Evolutionary conservation across 2,113 vertebrate species (phyloP), one percentile per base, ranked within the genome.

Genomic region (Tupaia tana): DNA sequence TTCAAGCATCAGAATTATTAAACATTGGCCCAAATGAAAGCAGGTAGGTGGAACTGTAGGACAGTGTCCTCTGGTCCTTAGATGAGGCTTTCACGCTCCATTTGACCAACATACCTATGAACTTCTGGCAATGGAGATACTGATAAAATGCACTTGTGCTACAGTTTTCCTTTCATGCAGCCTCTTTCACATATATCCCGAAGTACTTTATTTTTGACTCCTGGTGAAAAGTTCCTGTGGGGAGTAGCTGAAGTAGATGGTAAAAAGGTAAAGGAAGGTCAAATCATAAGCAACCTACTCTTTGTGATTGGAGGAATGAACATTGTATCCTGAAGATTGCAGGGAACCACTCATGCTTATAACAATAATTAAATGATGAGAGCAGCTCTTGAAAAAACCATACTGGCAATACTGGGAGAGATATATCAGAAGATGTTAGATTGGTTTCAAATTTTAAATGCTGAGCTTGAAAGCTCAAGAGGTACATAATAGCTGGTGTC

Each of bases 131-230:
- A 14, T 24, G 22, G 29, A 19, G 59, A 73, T n/a, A 52, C 10
- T 22, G 11, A 69, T 61, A 69, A 96, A 75, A 85, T 43, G 19
- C 0, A 16, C 14, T 29, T 70, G 13, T 54, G 84, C 27, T 87
- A 25, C 19, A 95, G 27, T 64, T 84, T 90, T 75, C 61, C 82
- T 94, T 88, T 75, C 24, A 20, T 81, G 20, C 52, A 61, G 9
- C 25, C 6, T 74, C 27, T 34, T 88, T 34, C 59, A 31, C 4
- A 29, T 9, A 64, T 8, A 78, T n/a, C 10, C 54, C 27, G 22
- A 96, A 85, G 63, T 34, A n/a, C 70, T 97, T 93, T 64, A 70
- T 71, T 90, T 90, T 94, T 82, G 70, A 71, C 56, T 69, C 24
- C 13, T 82, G 63, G 94, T 94, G 43, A 86, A 94, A 54, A 25